Base-by-base conservation (phyloP, 2,888 invertebrate genomes). In the Catocala fraxini region DNA sequence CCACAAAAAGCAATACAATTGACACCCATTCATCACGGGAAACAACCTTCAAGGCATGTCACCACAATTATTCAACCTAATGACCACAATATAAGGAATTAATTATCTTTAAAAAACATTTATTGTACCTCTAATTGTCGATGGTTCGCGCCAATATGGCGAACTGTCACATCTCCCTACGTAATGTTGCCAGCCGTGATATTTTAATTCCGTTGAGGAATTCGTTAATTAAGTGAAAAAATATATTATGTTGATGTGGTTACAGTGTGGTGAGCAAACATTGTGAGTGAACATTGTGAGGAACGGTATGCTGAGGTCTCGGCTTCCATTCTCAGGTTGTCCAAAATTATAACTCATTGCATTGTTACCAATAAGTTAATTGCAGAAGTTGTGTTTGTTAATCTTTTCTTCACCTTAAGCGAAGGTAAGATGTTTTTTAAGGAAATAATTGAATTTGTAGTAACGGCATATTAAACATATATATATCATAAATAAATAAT, bases 41-140 rank as follows among this genome's bases (percentile, higher is more conserved):
- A 11, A 42, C 41, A 65, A 42, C 75, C 75, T 73, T 78, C 68
- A 48, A 52, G 11, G 59, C 51, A 59, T 59, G 66, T 74, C 71
- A 77, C 74, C 73, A 71, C 62, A 72, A 83, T 85, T 81, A 84
- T 69, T 63, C 59, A 63, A 79, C 81, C 81, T 86, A 88, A 89
- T 85, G 83, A 81, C 77, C 66, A 51, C 80, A 59, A 35, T 80
- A 79, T 82, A 88, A 78, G 84, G 83, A 63, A 64, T 78, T 86
- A 84, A 89, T 87, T 85, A 81, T 58, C 55, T 59, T 65, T 68
- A 74, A 59, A 75, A 81, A 78, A 74, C 72, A 72, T 74, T 83
- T 82, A 83, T 82, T 79, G 71, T 63, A 46, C 66, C 79, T 80
- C 82, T 84, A 88, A 88, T 87, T 88, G 83, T 81, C 74, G 70